Conservation (phyloP, 2,888 invertebrate genomes). For the Eristalis intricaria region DNA sequence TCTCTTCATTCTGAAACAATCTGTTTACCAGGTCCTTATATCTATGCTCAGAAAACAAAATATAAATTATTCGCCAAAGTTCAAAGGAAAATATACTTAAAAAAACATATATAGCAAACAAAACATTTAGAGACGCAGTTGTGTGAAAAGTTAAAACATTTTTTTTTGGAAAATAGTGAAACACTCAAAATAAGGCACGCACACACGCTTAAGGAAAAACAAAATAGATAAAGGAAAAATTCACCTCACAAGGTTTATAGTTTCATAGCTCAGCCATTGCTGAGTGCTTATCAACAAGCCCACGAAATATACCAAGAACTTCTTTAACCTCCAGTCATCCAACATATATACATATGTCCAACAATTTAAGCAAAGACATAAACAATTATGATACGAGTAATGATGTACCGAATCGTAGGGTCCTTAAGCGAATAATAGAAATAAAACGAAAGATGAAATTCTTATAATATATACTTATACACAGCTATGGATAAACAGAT, state of each 20-base stretch:
- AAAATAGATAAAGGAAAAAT: background rate
- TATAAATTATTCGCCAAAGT: conserved; percentile 56
- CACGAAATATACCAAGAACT: background rate
- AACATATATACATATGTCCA: background rate
- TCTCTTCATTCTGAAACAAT: conserved; percentile 19
- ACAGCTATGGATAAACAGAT: conserved; percentile 59
- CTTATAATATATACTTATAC: conserved; percentile 44
- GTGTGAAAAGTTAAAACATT: background rate
- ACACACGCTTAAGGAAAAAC: background rate
- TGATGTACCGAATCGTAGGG: conserved; percentile 40
- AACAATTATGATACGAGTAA: background rate
- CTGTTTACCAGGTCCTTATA: conserved; percentile 20
- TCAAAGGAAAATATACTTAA: conserved; percentile 21
- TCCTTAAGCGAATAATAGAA: conserved; percentile 56
- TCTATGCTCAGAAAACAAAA: conserved; percentile 43
- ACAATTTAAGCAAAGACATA: conserved; percentile 4
- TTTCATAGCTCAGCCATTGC: background rate
- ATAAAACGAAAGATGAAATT: conserved; percentile 28
- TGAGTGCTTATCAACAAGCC: background rate
- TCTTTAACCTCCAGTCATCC: background rate
- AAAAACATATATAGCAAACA: background rate
- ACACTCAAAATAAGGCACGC: background rate
- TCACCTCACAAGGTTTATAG: background rate
- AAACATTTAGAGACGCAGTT: conserved; percentile 27
- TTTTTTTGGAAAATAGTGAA: conserved; percentile 49